Evolutionary conservation across 2,888 invertebrate species (phyloP).

Genomic region (Phortica magna): DNA sequence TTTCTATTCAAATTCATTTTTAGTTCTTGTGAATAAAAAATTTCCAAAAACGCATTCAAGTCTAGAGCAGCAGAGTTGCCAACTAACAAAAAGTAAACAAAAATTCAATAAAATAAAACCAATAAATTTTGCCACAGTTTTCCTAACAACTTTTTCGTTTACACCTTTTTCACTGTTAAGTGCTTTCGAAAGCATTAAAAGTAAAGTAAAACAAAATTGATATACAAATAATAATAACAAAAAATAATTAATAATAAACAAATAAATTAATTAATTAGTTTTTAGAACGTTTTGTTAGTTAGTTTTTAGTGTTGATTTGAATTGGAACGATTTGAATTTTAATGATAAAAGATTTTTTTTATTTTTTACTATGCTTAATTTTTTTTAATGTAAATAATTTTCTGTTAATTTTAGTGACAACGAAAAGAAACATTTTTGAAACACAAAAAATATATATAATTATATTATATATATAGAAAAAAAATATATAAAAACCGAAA

Average conservation of each 20-base stretch:
- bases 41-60: not conserved
- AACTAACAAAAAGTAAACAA: constrained; percentile 24
- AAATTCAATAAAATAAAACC: not conserved
- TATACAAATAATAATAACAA: not conserved
- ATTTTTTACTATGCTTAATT: constrained; percentile 6
- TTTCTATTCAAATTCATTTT: not conserved
- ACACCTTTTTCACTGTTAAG: too few relatives aligned
- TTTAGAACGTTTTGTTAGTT: constrained; percentile 20
- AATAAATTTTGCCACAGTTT: not conserved
- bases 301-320: constrained; percentile 19
- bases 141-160: not conserved
- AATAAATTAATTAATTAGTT: constrained; percentile 15
- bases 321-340: not conserved
- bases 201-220: not conserved
- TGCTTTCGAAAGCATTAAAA: too few relatives aligned
- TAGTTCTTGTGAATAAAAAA: not conserved
- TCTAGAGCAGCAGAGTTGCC: constrained; percentile 9
- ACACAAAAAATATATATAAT: constrained; percentile 16
- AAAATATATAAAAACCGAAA: constrained; percentile 34
- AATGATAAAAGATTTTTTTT: not conserved
- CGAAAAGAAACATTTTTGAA: constrained; percentile 32
- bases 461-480: constrained; percentile 8
- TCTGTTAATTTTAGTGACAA: constrained; percentile 26
- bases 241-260: constrained; percentile 42
- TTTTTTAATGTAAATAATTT: constrained; percentile 28